Conservation (phyloP, 2,797 vertebrate species). For the Galaxias olidus region DNA sequence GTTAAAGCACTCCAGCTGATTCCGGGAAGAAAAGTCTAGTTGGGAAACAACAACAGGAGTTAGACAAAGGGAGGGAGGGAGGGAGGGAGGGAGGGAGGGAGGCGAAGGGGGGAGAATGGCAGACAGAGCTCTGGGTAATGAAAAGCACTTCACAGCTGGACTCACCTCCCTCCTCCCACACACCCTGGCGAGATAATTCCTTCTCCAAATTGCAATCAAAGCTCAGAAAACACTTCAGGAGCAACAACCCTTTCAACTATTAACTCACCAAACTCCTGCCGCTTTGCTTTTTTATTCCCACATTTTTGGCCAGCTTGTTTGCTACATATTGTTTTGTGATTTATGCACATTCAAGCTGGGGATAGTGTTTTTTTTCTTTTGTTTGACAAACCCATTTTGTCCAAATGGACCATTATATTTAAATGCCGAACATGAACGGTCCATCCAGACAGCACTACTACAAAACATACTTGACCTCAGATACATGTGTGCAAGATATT, state of each 20-base stretch:
- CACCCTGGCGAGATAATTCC: conserved; percentile 80
- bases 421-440: conserved; percentile 29
- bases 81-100: neutral
- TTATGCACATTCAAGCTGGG: neutral
- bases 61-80: neutral
- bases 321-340: conserved; percentile 47
- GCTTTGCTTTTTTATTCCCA: conserved; percentile 65
- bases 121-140: conserved; percentile 75
- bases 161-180: conserved; percentile 70
- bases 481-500: no score
- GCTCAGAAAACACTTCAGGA: conserved; percentile 75
- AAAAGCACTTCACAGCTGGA: conserved; percentile 75
- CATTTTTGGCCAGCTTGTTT: neutral
- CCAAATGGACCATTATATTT: conserved; percentile 17
- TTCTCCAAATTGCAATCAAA: conserved; percentile 82
- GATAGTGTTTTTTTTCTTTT: conserved; percentile 20
- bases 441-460: no score
- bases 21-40: no score
- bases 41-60: neutral
- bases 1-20: no score
- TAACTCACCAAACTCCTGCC: conserved; percentile 74
- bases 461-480: no score
- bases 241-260: conserved; percentile 69
- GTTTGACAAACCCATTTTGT: no score
- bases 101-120: neutral